Evolutionary conservation across 2,113 vertebrate species (phyloP).

Genomic region (Silurus asotus): DNA sequence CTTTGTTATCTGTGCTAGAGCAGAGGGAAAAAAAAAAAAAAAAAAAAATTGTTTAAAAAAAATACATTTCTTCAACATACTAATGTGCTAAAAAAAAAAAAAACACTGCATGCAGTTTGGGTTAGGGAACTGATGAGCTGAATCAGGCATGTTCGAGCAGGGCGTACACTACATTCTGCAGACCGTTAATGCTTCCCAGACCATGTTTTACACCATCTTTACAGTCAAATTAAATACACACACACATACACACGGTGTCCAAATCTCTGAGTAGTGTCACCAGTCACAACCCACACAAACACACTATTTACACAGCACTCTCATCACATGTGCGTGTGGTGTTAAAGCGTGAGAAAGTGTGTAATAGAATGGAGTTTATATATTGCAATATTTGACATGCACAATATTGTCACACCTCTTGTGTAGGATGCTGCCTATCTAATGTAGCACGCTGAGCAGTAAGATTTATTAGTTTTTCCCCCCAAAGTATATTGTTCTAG

Average conservation of each 20-base stretch:
- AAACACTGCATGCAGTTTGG: neutral
- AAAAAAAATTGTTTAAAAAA: neutral
- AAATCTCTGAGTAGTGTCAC: neutral
- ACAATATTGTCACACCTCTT: neutral
- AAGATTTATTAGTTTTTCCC: too few species aligned
- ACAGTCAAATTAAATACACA: slow-evolving; percentile 15
- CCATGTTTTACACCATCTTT: slow-evolving; percentile 49
- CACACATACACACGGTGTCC: neutral
- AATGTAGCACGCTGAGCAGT: neutral
- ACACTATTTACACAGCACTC: neutral
- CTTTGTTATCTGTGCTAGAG: neutral
- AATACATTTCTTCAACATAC: neutral
- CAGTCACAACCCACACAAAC: slow-evolving; percentile 42
- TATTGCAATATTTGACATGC: neutral
- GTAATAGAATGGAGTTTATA: neutral
- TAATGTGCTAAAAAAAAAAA: neutral
- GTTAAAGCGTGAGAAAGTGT: neutral
- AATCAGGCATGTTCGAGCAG: neutral
- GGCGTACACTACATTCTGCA: neutral
- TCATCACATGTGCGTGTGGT: neutral
- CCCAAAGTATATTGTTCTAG: neutral
- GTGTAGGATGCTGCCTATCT: neutral
- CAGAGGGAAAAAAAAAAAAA: neutral
- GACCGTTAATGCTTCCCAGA: slow-evolving; percentile 31
- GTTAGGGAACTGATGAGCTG: neutral